Evolutionary conservation across 2,797 vertebrate genomes (phyloP).

Genomic region (Arnoldichthys spilopterus): DNA sequence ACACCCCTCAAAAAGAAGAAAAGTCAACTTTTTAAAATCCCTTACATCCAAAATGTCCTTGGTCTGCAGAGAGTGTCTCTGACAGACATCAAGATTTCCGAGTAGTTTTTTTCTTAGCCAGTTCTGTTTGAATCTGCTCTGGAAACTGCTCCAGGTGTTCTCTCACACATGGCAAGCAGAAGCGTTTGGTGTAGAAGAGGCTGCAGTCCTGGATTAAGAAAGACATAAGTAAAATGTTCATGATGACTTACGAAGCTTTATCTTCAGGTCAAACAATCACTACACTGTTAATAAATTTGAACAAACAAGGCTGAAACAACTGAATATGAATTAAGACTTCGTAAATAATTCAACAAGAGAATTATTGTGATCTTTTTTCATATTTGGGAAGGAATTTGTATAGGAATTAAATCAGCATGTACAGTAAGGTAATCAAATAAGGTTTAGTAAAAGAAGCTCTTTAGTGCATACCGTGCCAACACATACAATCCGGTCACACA

Average conservation of each 20-base stretch:
- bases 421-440: background rate
- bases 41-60: background rate
- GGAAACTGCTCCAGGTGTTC: constrained; percentile 85
- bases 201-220: constrained; percentile 84
- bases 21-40: background rate
- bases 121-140: constrained; percentile 81
- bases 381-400: background rate
- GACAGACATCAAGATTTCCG: constrained; percentile 60
- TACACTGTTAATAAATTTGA: background rate
- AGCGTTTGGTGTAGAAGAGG: constrained; percentile 89
- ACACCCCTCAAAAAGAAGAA: background rate
- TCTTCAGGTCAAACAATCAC: background rate
- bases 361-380: background rate
- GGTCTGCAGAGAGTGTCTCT: constrained; percentile 25
- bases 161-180: constrained; percentile 85
- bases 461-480: constrained; percentile 78
- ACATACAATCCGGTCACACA: constrained; percentile 82
- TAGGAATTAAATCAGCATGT: background rate
- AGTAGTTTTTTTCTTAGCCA: constrained; percentile 78
- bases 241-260: background rate
- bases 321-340: background rate
- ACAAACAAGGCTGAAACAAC: background rate
- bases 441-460: background rate
- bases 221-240: background rate
- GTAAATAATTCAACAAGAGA: background rate